These are phyloP conservation scores for Nephrotoma appendiculata DNA, from an alignment of 2,888 invertebrate genomes.

Conservation along the genomic window DNA sequence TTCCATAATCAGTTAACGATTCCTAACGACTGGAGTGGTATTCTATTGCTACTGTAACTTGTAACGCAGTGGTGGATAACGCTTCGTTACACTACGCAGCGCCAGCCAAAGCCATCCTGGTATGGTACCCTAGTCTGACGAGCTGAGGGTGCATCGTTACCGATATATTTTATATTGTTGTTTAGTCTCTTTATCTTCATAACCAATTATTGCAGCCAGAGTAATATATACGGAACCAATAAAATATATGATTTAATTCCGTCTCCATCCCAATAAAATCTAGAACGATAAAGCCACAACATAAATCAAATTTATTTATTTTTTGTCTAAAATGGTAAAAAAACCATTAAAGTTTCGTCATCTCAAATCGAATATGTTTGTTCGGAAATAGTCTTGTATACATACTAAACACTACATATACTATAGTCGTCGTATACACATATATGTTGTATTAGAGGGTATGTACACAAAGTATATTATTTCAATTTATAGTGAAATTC, in stretches of 20 bases:
- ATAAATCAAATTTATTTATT: background rate
- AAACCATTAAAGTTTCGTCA: background rate
- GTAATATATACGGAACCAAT: background rate
- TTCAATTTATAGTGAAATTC: background rate
- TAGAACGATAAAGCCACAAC: background rate
- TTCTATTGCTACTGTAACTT: too few species aligned
- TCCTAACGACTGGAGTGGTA: too few species aligned
- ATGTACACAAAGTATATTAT: background rate
- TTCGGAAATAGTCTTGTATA: background rate
- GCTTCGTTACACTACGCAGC: too few species aligned
- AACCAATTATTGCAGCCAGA: background rate
- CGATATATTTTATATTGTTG: too few species aligned
- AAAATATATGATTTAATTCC: background rate
- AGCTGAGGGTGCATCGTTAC: too few species aligned
- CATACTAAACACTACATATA: background rate
- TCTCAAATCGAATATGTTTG: background rate
- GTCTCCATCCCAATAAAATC: background rate
- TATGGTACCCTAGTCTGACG: too few species aligned
- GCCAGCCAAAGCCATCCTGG: too few species aligned
- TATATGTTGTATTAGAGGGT: too few species aligned
- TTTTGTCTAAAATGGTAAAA: background rate
- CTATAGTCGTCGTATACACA: background rate
- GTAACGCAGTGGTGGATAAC: too few species aligned
- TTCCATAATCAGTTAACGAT: too few species aligned
- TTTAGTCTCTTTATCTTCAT: too few species aligned